Conservation (phyloP, 1,140 invertebrate species). For the Aricia agestis region DNA sequence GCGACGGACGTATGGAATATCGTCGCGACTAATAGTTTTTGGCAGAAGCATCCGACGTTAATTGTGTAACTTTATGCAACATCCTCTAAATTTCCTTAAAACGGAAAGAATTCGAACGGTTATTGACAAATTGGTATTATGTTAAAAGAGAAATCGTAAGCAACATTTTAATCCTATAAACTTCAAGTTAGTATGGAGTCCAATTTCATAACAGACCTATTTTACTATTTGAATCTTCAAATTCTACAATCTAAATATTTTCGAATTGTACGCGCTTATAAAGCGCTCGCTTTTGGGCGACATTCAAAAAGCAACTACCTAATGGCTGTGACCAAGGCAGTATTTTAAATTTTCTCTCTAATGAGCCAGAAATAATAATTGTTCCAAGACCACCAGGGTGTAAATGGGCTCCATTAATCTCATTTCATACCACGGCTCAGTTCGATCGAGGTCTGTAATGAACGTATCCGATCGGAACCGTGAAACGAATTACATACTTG, state of each 20-base stretch:
- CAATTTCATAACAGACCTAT: too few species aligned
- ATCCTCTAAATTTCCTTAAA: background rate
- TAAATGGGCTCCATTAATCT: background rate
- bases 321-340: background rate
- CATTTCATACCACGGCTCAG: background rate
- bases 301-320: background rate
- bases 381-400: background rate
- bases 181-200: too few species aligned
- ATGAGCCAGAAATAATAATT: background rate
- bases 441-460: background rate
- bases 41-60: background rate
- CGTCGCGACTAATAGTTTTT: background rate
- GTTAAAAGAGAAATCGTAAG: too few species aligned
- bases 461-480: background rate
- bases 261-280: too few species aligned
- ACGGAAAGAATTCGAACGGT: background rate
- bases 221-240: too few species aligned
- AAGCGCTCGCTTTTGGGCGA: background rate
- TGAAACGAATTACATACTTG: background rate
- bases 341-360: background rate
- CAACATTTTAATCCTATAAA: too few species aligned
- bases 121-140: background rate
- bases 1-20: too few species aligned
- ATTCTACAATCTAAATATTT: too few species aligned
- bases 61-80: background rate